Conservation (phyloP, 92 coral and sea anemone genomes). For the Porites divaricata region DNA sequence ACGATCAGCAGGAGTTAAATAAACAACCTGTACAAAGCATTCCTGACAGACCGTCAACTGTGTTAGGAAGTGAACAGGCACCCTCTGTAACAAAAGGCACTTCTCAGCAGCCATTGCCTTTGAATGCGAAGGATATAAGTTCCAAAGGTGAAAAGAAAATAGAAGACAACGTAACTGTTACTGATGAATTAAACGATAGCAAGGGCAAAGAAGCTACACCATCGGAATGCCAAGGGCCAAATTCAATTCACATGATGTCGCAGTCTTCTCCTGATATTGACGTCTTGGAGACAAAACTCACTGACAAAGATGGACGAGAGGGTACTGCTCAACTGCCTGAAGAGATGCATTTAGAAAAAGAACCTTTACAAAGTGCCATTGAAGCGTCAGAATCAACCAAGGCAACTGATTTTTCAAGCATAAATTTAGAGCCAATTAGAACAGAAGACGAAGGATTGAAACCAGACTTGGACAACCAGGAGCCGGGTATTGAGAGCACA, state of each 20-base stretch:
- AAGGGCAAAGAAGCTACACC: slow-evolving; percentile 25
- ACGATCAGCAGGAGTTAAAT: background rate
- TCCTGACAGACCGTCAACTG: background rate
- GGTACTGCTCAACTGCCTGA: slow-evolving; percentile 86
- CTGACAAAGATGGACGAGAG: slow-evolving; percentile 86
- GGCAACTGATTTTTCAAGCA: slow-evolving; percentile 7
- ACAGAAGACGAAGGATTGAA: background rate
- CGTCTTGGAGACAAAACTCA: slow-evolving; percentile 84
- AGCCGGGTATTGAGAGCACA: background rate
- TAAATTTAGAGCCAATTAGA: background rate
- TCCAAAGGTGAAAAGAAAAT: background rate
- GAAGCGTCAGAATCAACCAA: slow-evolving; percentile 1
- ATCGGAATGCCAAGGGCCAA: slow-evolving; percentile 70
- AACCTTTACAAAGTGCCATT: slow-evolving; percentile 1
- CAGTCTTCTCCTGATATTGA: slow-evolving; percentile 78
- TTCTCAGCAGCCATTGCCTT: slow-evolving; percentile 2
- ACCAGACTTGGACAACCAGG: slow-evolving; percentile 18
- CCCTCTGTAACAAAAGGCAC: background rate
- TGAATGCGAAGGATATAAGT: background rate
- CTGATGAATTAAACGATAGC: background rate
- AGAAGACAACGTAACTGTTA: background rate
- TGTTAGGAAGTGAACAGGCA: background rate
- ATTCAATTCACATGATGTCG: slow-evolving; percentile 52
- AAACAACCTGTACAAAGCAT: background rate
- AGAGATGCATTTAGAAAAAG: slow-evolving; percentile 14